Base-by-base conservation (phyloP, 2,888 invertebrate species). In the Eupithecia subumbrata region DNA sequence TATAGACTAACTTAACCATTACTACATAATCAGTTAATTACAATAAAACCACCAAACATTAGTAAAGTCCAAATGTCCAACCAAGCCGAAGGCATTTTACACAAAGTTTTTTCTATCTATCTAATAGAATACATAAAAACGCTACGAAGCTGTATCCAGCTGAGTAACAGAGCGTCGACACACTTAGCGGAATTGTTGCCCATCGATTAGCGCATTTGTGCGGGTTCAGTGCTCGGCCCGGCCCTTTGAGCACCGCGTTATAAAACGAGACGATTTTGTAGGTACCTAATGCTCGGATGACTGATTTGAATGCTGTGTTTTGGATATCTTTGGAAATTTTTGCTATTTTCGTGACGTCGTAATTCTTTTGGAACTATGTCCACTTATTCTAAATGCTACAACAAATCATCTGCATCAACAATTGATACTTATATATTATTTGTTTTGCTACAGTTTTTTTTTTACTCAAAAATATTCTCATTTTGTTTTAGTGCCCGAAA, bases 131-230 rank as follows among this genome's bases (percentile, higher is more conserved):
- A 56, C 22, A 22, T 56, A 22, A 22, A 37, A 22, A 56, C 22
- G 11, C 52, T 12, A 56, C 56, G 9, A 9, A 56, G 22, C 22
- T 22, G 12, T 25, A 60, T 60, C 60, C 60, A 25, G 60, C 60
- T 12, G 5, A 60, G 71, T 43, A 60, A 60, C 86, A 86, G 86
- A 88, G 85, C 86, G 86, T 85, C 84, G 81, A 83, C 82, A 84
- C 85, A 87, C 87, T 87, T 84, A 86, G 87, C 83, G 88, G 90
- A 89, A 89, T 87, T 88, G 90, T 89, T 87, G 85, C 86, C 81
- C 88, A 88, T 90, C 89, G 90, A 89, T 91, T 88, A 91, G 81
- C 88, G 85, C 83, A 86, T 91, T 91, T 91, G 89, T 90, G 85
- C 86, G 80, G 88, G 90, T 89, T 90, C 90, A 85, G 79, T 88